A percentile compares a stretch with the other conserved stretches of the same genome.
Conservation (phyloP, 2,888 invertebrate species). For the Altica lythri region DNA sequence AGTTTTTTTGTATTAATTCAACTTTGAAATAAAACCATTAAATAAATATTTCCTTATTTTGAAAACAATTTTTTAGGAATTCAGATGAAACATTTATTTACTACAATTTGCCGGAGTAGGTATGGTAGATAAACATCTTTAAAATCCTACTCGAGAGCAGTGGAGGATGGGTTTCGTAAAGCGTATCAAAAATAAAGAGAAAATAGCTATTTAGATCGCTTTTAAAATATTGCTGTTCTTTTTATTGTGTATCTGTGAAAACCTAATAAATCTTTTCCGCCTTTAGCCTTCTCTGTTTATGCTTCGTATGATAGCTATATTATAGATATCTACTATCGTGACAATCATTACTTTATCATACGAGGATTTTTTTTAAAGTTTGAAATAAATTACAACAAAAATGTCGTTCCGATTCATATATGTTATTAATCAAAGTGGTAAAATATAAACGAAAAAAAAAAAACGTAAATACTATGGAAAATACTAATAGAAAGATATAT, state of each 20-base stretch:
- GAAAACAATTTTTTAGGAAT: no score
- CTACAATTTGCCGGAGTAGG: no score
- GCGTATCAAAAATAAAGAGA: conserved; percentile 7
- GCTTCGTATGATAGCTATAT: conserved; percentile 3
- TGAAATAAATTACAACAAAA: neutral
- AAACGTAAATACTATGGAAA: no score
- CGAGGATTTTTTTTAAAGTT: neutral
- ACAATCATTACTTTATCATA: neutral
- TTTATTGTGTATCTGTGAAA: conserved; percentile 7
- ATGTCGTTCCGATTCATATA: no score
- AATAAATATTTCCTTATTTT: no score
- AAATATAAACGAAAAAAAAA: no score
- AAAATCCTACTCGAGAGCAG: neutral
- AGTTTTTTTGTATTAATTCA: no score
- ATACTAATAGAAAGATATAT: no score
- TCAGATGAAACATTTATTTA: no score
- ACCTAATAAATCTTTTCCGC: conserved; percentile 4
- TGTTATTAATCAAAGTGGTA: no score
- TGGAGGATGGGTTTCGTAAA: neutral
- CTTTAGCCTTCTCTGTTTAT: neutral
- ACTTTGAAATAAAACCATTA: no score
- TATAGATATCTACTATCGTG: neutral
- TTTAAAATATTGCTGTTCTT: conserved; percentile 8
- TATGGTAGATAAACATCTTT: neutral
- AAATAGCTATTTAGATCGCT: conserved; percentile 10